A percentile compares a stretch with the other conserved stretches of the same genome.
Evolutionary conservation across 1,140 invertebrate species (phyloP).

Genomic region (Dufourea novaeangliae): DNA sequence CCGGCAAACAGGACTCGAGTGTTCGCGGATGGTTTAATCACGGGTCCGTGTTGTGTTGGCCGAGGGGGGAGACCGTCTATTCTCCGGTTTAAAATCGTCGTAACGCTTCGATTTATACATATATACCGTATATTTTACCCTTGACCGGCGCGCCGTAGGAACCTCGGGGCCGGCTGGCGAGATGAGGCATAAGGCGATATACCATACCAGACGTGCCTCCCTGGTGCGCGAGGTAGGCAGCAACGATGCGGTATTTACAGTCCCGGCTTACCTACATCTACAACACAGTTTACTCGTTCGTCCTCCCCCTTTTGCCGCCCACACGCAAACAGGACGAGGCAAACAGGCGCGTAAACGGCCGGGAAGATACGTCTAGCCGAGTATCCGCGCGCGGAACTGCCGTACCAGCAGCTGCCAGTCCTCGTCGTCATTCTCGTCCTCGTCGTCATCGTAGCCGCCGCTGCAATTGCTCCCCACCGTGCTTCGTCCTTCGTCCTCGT

Average conservation of each 20-base stretch:
- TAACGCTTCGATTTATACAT: slow-evolving; percentile 46
- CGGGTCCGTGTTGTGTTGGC: neutral
- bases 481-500: neutral
- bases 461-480: slow-evolving; percentile 2
- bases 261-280: slow-evolving; percentile 60
- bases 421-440: neutral
- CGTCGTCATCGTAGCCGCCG: no score
- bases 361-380: slow-evolving; percentile 14
- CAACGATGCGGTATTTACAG: slow-evolving; percentile 65
- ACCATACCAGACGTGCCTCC: slow-evolving; percentile 58
- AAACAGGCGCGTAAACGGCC: slow-evolving; percentile 36
- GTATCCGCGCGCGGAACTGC: slow-evolving; percentile 6
- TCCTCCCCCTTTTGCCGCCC: slow-evolving; percentile 35
- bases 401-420: neutral
- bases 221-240: slow-evolving; percentile 65
- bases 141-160: slow-evolving; percentile 6
- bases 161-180: neutral
- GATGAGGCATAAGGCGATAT: slow-evolving; percentile 46
- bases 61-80: neutral
- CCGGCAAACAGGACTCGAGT: neutral
- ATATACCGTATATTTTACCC: slow-evolving; percentile 30
- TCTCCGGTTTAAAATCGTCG: slow-evolving; percentile 18
- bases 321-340: slow-evolving; percentile 47
- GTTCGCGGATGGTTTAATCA: slow-evolving; percentile 9
- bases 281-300: slow-evolving; percentile 53